phyloP scores from a whole-genome alignment of 2,113 vertebrate genomes.

The Potamarius usumacintae region DNA sequence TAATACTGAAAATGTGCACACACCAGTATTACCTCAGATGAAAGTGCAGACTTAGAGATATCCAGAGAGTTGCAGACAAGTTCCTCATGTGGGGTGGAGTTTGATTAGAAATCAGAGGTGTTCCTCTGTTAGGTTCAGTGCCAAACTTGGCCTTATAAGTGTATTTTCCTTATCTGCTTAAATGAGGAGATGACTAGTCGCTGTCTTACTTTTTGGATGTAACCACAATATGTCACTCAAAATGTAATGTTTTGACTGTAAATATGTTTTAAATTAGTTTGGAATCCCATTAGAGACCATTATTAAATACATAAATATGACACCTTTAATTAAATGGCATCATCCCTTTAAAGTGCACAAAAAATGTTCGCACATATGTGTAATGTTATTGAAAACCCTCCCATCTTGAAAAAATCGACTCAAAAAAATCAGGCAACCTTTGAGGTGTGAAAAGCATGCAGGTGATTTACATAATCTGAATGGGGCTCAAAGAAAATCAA shows the following conservation, averaged over 20 bases:
- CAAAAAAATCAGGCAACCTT: not conserved
- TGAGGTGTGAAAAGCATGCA: not conserved
- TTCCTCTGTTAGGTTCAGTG: not conserved
- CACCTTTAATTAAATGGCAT: not conserved
- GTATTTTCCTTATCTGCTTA: not conserved
- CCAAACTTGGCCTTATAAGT: not conserved
- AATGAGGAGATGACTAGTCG: not conserved
- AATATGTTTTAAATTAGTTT: not conserved
- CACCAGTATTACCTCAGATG: not conserved
- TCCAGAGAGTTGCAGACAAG: not conserved
- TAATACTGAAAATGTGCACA: conserved; percentile 5
- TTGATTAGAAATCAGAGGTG: not conserved
- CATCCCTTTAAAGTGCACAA: not conserved
- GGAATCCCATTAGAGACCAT: not conserved
- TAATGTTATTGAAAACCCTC: not conserved
- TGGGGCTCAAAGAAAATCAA: not conserved
- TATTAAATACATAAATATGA: not conserved
- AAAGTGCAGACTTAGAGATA: not conserved
- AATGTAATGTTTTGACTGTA: not conserved
- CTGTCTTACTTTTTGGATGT: not conserved
- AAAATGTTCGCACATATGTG: not conserved
- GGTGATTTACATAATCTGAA: not conserved
- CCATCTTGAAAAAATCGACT: not conserved
- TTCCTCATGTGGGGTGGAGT: not conserved
- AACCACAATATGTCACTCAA: not conserved